Percentiles rank a stretch among this genome's conserved stretches.
phyloP scores from a whole-genome alignment of 2,797 vertebrate species.

The Neosilurus hyrtlii region DNA sequence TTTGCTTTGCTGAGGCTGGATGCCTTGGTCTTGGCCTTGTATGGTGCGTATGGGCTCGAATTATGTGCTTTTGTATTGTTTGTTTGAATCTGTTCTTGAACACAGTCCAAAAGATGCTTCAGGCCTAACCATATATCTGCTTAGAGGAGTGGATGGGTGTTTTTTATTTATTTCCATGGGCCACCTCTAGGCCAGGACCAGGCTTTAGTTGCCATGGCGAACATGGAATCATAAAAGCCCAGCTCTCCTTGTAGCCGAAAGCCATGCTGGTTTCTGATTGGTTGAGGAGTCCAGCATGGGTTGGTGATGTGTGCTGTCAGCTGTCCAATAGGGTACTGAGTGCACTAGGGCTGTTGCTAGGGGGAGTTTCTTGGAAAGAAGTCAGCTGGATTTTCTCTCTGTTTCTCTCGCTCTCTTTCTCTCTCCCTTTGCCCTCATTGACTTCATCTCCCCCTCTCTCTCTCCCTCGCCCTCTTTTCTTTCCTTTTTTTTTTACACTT shows the following conservation, averaged over 20 bases:
- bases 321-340: conserved; percentile 70
- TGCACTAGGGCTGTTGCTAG: conserved; percentile 77
- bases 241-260: conserved; percentile 46
- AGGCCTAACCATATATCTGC: conserved; percentile 8
- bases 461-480: conserved; percentile 51
- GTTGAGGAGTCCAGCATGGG: conserved; percentile 66
- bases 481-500: conserved; percentile 54
- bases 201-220: conserved; percentile 79
- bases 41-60: background rate
- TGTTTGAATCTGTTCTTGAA: conserved; percentile 16
- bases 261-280: conserved; percentile 64
- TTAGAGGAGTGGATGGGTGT: conserved; percentile 42
- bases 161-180: conserved; percentile 46
- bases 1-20: background rate
- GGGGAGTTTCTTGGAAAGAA: conserved; percentile 75
- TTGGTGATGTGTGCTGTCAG: conserved; percentile 72
- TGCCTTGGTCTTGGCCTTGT: conserved; percentile 22
- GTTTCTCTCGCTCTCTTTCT: conserved; percentile 53
- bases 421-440: conserved; percentile 70
- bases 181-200: conserved; percentile 64
- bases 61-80: conserved; percentile 1
- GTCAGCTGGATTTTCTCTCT: conserved; percentile 72
- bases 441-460: conserved; percentile 52
- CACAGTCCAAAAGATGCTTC: background rate
- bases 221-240: conserved; percentile 75